Conservation (phyloP, 2,113 vertebrate genomes). For the Ophthalmolycus amberensis region DNA sequence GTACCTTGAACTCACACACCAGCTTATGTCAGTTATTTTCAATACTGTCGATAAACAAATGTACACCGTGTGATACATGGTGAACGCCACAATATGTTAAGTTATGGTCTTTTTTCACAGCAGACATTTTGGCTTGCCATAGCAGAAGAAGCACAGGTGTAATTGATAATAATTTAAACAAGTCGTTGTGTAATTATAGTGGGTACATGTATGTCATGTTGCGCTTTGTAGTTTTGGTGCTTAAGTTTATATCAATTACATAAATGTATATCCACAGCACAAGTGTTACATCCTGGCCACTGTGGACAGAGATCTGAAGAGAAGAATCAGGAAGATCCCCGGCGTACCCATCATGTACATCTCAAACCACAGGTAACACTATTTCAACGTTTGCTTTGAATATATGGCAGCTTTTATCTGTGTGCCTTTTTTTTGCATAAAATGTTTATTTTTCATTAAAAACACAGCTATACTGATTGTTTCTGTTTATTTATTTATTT, state of each 20-base stretch:
- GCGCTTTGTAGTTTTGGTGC: not conserved
- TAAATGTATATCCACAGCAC: slow-evolving; percentile 84
- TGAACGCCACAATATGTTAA: not conserved
- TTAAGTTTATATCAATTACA: not conserved
- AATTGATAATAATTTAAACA: not conserved
- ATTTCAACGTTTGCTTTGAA: not conserved
- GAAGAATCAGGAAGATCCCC: slow-evolving; percentile 95
- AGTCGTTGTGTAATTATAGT: not conserved
- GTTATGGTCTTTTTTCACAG: not conserved
- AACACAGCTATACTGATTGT: not conserved
- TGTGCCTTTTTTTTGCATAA: not conserved
- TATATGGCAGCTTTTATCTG: not conserved
- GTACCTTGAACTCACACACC: too few species aligned
- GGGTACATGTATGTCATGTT: not conserved
- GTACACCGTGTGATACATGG: too few species aligned
- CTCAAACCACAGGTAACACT: slow-evolving; percentile 96
- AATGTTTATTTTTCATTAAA: not conserved
- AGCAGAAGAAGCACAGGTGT: not conserved
- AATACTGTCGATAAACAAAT: not conserved
- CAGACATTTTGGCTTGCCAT: not conserved
- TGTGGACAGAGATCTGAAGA: slow-evolving; percentile 96
- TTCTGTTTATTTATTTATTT: not conserved
- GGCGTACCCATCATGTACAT: slow-evolving; percentile 99
- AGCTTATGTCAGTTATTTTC: not conserved
- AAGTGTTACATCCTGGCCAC: slow-evolving; percentile 99